Base-by-base conservation (phyloP, 2,113 vertebrate species). In the Tenrec ecaudatus region DNA sequence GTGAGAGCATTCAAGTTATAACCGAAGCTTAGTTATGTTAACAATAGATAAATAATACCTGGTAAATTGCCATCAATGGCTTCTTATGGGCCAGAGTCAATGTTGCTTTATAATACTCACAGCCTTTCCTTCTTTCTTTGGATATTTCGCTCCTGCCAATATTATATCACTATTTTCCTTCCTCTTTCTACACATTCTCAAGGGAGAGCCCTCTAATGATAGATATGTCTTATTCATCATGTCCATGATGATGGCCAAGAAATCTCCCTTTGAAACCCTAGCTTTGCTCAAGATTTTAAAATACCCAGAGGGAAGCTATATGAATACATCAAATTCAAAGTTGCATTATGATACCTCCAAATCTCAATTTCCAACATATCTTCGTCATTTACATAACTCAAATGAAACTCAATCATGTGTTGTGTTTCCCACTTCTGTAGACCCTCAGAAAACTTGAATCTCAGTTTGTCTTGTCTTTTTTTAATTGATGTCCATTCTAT, bases 1-100 rank as follows among this genome's bases (percentile, higher is more conserved):
- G 3, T n/a, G 60, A 29, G n/a, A 68, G n/a, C 89, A 89, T 75
- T 91, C 53, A 73, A 19, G n/a, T 62, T 91, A 69, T 75, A 82
- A 78, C 36, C 68, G 47, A 53, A 53, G 47, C 47, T 53, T 53
- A 53, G 9, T 5, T 53, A 53, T 53, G 47, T 53, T 86, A 38
- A 82, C 10, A 38, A 36, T 17, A 88, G n/a, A 81, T 82, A 25
- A 66, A 31, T 82, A 85, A 43, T 20, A 86, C 9, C 25, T 64
- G 43, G 36, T 12, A 14, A 76, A 53, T 6, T 47, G 16, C 38
- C 36, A 64, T 64, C 38, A 69, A 91, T 53, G n/a, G 22, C 12
- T 80, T 57, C 47, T 47, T 16, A 11, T 4, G 8, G 19, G 2
- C 87, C 60, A 43, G 5, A 86, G 23, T 68, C 36, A 78, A 57